phyloP scores from a whole-genome alignment of 1,140 invertebrate genomes.

The Pogonus chalceus region DNA sequence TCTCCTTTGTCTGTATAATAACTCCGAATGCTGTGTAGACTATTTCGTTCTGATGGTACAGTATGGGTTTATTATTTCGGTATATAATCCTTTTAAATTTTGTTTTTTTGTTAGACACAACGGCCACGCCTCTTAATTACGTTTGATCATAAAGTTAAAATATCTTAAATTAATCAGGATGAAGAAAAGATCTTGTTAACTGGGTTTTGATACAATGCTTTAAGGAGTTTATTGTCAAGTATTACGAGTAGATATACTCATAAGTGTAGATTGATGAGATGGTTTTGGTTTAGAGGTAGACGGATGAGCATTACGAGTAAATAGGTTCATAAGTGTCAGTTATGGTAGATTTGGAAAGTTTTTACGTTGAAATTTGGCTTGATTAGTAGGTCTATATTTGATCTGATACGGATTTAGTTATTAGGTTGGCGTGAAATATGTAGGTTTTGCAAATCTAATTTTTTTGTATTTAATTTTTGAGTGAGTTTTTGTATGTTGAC shows the following conservation, averaged over 20 bases:
- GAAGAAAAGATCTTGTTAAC: too few species aligned
- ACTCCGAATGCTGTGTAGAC: too few species aligned
- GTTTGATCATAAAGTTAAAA: too few species aligned
- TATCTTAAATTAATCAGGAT: too few species aligned
- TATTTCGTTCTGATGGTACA: too few species aligned
- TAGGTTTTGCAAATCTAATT: conserved; percentile 6
- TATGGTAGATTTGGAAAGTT: not conserved
- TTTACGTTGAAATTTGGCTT: not conserved
- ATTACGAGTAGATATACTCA: conserved; percentile 12
- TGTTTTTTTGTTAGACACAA: too few species aligned
- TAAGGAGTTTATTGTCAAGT: not conserved
- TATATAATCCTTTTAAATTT: too few species aligned
- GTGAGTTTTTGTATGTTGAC: conserved; percentile 13
- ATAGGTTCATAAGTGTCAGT: too few species aligned
- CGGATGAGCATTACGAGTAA: too few species aligned
- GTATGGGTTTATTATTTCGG: too few species aligned
- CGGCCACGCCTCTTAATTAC: too few species aligned
- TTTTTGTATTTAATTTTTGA: not conserved
- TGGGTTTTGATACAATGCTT: not conserved
- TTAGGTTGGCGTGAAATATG: not conserved
- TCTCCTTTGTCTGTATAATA: too few species aligned
- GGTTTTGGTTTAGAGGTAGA: not conserved
- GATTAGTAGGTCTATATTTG: not conserved
- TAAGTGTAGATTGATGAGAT: conserved; percentile 8
- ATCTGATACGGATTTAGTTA: not conserved